These are phyloP conservation scores for Ctenosaura bakeri DNA, from an alignment of 2,797 vertebrate genomes.

Conservation along the genomic window DNA sequence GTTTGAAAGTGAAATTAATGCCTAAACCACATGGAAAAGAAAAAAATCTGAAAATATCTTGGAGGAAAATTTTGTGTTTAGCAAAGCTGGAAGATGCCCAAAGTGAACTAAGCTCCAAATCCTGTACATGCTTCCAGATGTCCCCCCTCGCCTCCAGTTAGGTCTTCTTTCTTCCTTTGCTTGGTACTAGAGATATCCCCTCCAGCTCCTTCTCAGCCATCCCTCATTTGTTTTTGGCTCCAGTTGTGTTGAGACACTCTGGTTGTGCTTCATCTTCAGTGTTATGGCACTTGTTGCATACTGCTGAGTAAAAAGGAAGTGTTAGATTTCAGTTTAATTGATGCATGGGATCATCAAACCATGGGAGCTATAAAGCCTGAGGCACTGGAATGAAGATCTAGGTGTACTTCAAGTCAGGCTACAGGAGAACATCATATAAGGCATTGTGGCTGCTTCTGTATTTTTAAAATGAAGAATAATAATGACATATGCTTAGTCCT, in stretches of 20 bases:
- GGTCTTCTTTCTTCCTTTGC: neutral
- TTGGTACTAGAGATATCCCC: neutral
- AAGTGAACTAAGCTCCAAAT: neutral
- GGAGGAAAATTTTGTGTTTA: neutral
- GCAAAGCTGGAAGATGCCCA: neutral
- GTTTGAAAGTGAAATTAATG: neutral
- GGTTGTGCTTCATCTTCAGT: neutral
- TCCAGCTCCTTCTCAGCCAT: neutral
- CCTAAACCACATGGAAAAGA: neutral
- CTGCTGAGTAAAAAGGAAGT: neutral
- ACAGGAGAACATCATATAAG: neutral
- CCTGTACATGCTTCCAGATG: neutral
- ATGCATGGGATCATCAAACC: neutral
- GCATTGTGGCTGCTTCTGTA: neutral
- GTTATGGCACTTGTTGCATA: neutral
- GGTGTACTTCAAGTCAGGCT: neutral
- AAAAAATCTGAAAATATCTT: neutral
- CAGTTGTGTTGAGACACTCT: neutral
- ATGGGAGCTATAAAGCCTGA: neutral
- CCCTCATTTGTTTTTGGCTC: neutral
- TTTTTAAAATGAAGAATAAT: neutral
- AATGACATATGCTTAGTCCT: neutral
- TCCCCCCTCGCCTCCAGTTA: neutral
- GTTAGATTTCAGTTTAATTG: conserved; percentile 6
- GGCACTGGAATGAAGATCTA: neutral